These are phyloP conservation scores for Sphenopsis melanotis DNA, from an alignment of 2,797 vertebrate genomes.

Conservation along the genomic window DNA sequence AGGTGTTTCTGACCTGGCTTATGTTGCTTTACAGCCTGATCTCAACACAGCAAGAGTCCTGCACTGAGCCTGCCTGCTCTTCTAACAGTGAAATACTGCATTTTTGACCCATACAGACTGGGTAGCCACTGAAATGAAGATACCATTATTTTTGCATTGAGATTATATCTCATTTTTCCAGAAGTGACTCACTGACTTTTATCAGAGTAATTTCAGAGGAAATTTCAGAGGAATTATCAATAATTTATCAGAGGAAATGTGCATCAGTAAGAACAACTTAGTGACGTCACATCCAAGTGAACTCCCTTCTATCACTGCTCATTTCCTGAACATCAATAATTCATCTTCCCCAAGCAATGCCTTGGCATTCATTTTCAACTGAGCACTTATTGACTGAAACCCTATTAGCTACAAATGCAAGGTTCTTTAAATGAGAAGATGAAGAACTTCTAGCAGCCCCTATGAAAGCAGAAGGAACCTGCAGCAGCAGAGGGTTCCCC, in stretches of 20 bases:
- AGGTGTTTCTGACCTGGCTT: background rate
- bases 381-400: background rate
- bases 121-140: background rate
- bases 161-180: background rate
- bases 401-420: background rate
- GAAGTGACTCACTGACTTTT: background rate
- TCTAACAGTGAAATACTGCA: background rate
- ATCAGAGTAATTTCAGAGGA: background rate
- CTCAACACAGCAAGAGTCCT: accelerated
- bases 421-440: background rate
- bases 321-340: background rate
- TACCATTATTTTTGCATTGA: background rate
- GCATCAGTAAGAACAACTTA: background rate
- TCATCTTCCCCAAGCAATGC: background rate
- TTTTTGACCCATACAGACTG: background rate
- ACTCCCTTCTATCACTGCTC: background rate
- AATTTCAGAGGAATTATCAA: background rate
- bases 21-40: background rate
- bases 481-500: background rate
- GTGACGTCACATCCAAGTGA: background rate
- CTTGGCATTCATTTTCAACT: background rate
- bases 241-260: background rate
- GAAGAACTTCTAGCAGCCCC: background rate
- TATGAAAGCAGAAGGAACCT: background rate
- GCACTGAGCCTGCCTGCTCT: background rate